Conservation (phyloP, 1,140 invertebrate genomes). For the Temnothorax longispinosus region DNA sequence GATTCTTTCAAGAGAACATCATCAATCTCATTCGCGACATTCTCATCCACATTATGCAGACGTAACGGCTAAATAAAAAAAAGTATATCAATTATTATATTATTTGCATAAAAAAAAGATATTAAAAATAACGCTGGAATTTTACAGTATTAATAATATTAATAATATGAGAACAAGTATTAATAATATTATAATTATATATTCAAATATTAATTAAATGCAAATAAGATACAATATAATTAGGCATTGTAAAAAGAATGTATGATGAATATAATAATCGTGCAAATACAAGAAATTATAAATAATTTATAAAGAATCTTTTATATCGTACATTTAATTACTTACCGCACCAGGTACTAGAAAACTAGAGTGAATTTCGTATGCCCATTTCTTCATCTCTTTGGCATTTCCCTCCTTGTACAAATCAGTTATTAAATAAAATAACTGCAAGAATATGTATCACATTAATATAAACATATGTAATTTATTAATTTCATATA, state of each 20-base stretch:
- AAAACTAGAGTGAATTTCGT: conserved; percentile 99
- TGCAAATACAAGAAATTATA: conserved; percentile 7
- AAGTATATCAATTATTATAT: conserved; percentile 43
- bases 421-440: conserved; percentile 94
- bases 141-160: no score
- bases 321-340: conserved; percentile 64
- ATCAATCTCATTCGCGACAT: conserved; percentile 95
- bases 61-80: conserved; percentile 89
- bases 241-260: background rate
- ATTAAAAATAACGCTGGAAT: background rate
- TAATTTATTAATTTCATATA: conserved; percentile 1
- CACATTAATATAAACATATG: conserved; percentile 27
- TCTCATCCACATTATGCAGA: conserved; percentile 94
- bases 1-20: conserved; percentile 92
- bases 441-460: conserved; percentile 89
- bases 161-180: no score
- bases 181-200: background rate
- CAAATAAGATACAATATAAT: background rate
- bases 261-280: conserved; percentile 14
- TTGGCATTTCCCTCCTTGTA: conserved; percentile 94
- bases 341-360: conserved; percentile 94
- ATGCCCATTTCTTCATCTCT: conserved; percentile 98
- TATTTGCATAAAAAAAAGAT: conserved; percentile 28
- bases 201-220: background rate
- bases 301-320: conserved; percentile 8